phyloP scores from a whole-genome alignment of 53 echinoderm and acorn worm species.

The Temnopleurus reevesii region DNA sequence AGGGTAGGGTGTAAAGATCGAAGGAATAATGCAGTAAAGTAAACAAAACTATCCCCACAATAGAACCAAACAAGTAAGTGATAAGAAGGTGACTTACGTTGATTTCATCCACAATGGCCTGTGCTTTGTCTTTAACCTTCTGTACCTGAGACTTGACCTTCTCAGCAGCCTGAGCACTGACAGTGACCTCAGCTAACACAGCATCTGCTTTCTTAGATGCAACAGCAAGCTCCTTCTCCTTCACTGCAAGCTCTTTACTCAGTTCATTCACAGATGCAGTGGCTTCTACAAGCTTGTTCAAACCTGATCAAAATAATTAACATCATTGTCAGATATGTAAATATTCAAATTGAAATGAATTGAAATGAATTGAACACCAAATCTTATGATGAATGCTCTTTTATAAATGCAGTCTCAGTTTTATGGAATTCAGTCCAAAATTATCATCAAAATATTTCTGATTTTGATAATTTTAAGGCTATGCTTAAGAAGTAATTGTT shows the following conservation, averaged over 20 bases:
- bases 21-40: too few species aligned
- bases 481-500: too few species aligned
- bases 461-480: too few species aligned
- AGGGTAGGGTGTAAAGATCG: too few species aligned
- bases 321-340: neutral
- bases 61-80: too few species aligned
- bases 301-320: slow-evolving; percentile 58
- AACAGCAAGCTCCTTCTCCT: slow-evolving; percentile 96
- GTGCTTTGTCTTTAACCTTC: slow-evolving; percentile 99
- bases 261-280: slow-evolving; percentile 94
- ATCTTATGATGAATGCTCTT: too few species aligned
- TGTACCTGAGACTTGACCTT: slow-evolving; percentile 99
- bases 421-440: too few species aligned
- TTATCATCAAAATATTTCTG: too few species aligned
- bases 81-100: slow-evolving; percentile 73
- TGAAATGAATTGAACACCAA: too few species aligned
- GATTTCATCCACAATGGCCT: slow-evolving; percentile 98
- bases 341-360: too few species aligned
- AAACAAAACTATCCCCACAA: too few species aligned
- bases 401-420: too few species aligned
- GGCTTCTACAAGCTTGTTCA: slow-evolving; percentile 95
- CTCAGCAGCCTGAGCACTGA: slow-evolving; percentile 98
- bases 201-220: slow-evolving; percentile 96
- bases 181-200: slow-evolving; percentile 96
- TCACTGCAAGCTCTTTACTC: slow-evolving; percentile 95